These are phyloP conservation scores for Conus canariensis DNA, from an alignment of 2,888 invertebrate genomes.

Conservation along the genomic window DNA sequence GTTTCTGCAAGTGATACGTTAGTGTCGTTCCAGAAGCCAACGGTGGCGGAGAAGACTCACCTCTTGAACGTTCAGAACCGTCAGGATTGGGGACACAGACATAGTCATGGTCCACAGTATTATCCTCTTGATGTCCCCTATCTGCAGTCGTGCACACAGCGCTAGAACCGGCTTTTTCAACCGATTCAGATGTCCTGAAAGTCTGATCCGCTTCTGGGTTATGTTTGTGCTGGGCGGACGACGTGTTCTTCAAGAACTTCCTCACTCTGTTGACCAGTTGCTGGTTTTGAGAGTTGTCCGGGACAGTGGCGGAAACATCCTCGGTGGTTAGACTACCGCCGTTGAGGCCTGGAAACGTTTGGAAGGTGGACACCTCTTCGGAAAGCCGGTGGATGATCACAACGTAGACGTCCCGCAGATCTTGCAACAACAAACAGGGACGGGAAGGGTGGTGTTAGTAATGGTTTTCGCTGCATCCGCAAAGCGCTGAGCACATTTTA, in stretches of 20 bases:
- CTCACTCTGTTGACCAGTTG: background rate
- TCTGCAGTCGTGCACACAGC: background rate
- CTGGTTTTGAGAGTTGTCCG: background rate
- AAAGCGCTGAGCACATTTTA: background rate
- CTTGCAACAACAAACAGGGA: background rate
- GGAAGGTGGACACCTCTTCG: background rate
- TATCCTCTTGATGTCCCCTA: background rate
- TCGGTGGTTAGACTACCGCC: background rate
- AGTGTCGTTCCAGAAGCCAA: background rate
- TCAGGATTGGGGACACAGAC: background rate
- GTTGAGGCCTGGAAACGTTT: background rate
- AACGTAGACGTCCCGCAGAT: background rate
- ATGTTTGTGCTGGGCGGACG: background rate
- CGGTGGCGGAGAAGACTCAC: too few relatives aligned
- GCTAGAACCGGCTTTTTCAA: background rate
- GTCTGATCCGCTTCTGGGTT: background rate
- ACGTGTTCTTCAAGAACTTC: background rate
- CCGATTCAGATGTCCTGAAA: background rate
- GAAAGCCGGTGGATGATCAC: background rate
- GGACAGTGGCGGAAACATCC: background rate
- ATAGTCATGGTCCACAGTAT: background rate
- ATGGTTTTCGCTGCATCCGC: background rate
- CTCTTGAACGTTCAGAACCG: too few relatives aligned
- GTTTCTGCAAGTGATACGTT: too few relatives aligned
- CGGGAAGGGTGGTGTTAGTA: background rate